Base-by-base conservation (phyloP, 1,140 invertebrate species). In the Bombyx mandarina region DNA sequence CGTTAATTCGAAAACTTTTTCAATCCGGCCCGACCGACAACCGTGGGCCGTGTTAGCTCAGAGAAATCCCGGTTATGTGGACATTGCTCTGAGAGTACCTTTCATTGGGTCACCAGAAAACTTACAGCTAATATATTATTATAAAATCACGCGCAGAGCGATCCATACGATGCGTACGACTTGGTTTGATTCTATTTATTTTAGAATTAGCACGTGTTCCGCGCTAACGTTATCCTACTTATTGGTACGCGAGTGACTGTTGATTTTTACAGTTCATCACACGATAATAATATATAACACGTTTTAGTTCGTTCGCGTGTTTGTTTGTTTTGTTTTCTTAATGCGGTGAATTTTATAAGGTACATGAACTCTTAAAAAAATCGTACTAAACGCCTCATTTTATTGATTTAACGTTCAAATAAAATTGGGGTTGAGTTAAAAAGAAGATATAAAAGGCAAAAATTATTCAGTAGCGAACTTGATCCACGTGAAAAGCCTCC, bases 111-210 rank as follows among this genome's bases (percentile, higher is more conserved):
- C 61, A 70, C 69, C 68, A 74, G 75, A 71, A 60, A 70, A 54
- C 55, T 61, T 73, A 86, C 82, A 82, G 80, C 82, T 86, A 83
- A 72, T 66, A 63, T 77, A 77, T 69, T 86, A 86, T 85, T 80
- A 85, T 85, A 74, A 82, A 79, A 86, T 86, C 80, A 86, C 82
- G 80, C 63, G 73, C 12, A 18, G 12, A 63, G 65, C 63, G 63
- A 66, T 70, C 69, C 70, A 67, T 52, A 71, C 73, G 69, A 65
- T 61, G 57, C 45, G 45, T 43, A 56, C 64, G 43, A 44, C 58
- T 61, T 57, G 54, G 53, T 71, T 51, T 43, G 68, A 85, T 80
- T 77, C 55, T 79, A 68, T 85, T 85, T 82, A 71, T 58, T 44
- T 55, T 59, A 47, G 58, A 50, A 73, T 85, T 85, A 83, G 71